Base-by-base conservation (phyloP, 2,113 vertebrate genomes). In the Sclerurus mexicanus region DNA sequence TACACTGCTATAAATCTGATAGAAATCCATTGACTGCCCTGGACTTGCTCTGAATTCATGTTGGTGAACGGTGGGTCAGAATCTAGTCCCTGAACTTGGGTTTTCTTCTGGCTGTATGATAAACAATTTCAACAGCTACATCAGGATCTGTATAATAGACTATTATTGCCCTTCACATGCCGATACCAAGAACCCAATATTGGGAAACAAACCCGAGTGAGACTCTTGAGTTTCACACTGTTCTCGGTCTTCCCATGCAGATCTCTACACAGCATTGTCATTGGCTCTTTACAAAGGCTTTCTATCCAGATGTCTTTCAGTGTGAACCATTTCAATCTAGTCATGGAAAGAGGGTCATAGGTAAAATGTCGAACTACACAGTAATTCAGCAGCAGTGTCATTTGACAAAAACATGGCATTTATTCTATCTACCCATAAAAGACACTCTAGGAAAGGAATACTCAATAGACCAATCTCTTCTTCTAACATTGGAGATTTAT, bases 331-430 rank as follows among this genome's bases (percentile, higher is more conserved):
- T 90, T 60, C 46, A 33, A 11, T 33, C 10, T 58, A 69, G 69
- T 10, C 20, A 17, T 9, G 23, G 31, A 24, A 60, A 67, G 22
- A 82, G 18, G 19, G 6, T 66, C 7, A 17, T 2, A 71, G 18
- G 9, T 22, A 42, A 76, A 62, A 53, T 17, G n/a, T 11, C 68
- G 50, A 89, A 30, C 27, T 8, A 24, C 33, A 19, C 0, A 0
- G 5, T n/a, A 31, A 46, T 81, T 87, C 53, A 76, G 44, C n/a
- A 89, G 12, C 25, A 30, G 9, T 24, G 35, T 20, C 31, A 63
- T 73, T 58, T 86, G 37, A 76, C 3, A 42, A 62, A 55, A 35
- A 24, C 47, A n/a, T 17, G 3, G 15, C 12, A 44, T 75, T 82
- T 60, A 49, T 73, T 76, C 31, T 6, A 25, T 58, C 31, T 52